phyloP scores from a whole-genome alignment of 2,113 vertebrate species.

The Protobothrops mucrosquamatus region DNA sequence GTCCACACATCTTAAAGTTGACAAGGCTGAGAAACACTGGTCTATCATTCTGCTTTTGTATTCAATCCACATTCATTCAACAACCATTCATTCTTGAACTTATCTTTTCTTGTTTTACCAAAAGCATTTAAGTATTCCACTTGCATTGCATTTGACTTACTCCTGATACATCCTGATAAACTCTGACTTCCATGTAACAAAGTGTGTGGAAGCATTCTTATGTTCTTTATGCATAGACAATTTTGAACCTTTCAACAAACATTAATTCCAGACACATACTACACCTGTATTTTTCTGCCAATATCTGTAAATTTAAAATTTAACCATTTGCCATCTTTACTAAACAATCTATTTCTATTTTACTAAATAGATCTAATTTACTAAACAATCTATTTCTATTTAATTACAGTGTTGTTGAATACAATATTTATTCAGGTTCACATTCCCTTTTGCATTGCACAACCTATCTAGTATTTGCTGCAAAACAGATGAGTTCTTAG shows the following conservation, averaged over 20 bases:
- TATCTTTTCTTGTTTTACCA: neutral
- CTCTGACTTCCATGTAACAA: neutral
- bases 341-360: neutral
- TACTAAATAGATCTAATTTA: too few species aligned
- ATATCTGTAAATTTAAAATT: neutral
- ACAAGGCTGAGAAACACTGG: neutral
- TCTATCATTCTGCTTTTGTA: neutral
- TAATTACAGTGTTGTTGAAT: neutral
- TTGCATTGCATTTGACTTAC: neutral
- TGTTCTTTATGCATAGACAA: neutral
- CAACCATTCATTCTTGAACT: neutral
- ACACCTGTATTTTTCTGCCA: neutral
- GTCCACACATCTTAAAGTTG: neutral
- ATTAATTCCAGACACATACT: neutral
- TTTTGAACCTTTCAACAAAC: neutral
- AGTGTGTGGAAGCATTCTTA: neutral
- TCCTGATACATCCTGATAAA: neutral
- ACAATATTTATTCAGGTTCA: neutral
- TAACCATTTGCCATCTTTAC: neutral
- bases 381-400: neutral
- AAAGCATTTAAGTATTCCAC: neutral
- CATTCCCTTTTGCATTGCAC: neutral
- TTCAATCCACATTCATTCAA: neutral
- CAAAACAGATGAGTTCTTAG: neutral
- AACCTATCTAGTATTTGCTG: neutral